A percentile compares a stretch with the other conserved stretches of the same genome.
These are phyloP conservation scores for Zosterops hypoxanthus DNA, from an alignment of 2,113 vertebrate genomes.

Conservation along the genomic window DNA sequence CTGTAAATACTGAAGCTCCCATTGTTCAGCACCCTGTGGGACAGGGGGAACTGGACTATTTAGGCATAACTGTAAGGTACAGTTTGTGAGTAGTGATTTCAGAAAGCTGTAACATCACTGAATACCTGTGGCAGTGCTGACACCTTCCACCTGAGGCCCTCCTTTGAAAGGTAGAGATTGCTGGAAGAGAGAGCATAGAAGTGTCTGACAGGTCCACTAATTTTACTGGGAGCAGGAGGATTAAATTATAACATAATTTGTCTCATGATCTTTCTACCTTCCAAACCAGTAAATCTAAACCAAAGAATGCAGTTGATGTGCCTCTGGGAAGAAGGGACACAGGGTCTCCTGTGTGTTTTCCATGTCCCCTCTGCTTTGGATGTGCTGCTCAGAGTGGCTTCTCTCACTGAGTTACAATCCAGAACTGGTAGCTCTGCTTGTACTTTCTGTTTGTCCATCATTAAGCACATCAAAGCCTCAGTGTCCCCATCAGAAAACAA, in stretches of 20 bases:
- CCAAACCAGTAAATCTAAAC: background rate
- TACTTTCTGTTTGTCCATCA: background rate
- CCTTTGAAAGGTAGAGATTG: background rate
- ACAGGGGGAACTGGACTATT: background rate
- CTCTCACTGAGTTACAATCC: background rate
- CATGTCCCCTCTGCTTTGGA: background rate
- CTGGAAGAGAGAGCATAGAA: background rate
- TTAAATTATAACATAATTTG: background rate
- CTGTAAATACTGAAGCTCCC: background rate
- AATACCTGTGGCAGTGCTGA: background rate
- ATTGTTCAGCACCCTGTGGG: background rate
- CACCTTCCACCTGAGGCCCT: background rate
- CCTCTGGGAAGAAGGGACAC: background rate
- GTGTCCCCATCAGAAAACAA: constrained; percentile 5
- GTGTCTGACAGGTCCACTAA: background rate
- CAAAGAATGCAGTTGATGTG: background rate
- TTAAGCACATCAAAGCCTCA: background rate
- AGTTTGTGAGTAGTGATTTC: background rate
- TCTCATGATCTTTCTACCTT: background rate
- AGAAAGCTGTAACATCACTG: background rate
- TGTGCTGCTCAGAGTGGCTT: background rate
- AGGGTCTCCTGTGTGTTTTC: background rate
- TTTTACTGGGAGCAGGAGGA: background rate
- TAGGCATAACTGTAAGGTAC: rapidly evolving
- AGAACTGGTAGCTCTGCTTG: background rate